Base-by-base conservation (phyloP, 2,888 invertebrate species). In the Microchrysa polita region DNA sequence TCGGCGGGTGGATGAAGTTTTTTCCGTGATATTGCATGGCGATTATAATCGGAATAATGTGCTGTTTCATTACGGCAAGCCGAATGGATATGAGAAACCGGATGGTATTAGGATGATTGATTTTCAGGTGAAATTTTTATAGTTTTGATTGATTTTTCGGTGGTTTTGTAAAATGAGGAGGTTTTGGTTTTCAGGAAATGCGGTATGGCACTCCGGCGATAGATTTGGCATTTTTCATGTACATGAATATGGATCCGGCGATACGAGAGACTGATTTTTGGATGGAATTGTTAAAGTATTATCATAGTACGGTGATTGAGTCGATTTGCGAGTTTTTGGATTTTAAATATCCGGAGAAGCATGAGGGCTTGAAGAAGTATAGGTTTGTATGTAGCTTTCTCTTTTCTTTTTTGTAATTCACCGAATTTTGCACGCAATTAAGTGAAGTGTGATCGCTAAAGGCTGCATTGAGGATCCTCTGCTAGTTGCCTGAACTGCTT, bases 31-130 rank as follows among this genome's bases (percentile, higher is more conserved):
- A 34, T 76, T 82, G 9, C 84, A 84, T 74, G 84, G 84, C 14
- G 84, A 84, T 67, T 84, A 80, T 73, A 84, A 84, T 78, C 80
- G 85, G 1, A 84, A 85, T 77, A 84, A 84, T 78, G 83, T 85
- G 1, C 76, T 84, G 44, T 84, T 84, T 73, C 80, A 80, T 27
- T 81, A 82, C 75, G 79, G 79, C 1, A 65, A 22, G 9, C n/a
- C 71, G 0, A 71, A 73, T 14, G 75, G 60, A 12, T 75, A 59
- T 67, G 75, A 73, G 22, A 42, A 76, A 72, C 78, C 79, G 0
- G 79, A 79, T 40, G 77, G 78, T 76, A 77, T 81, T 1, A 81
- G 80, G 77, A 79, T 84, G 80, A 82, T 84, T 74, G 84, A 84
- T 77, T 84, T 83, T 77, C 84, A 84, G 78, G 81, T 80, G 59